These are phyloP conservation scores for Apistogramma diplotaenia DNA, from an alignment of 2,113 vertebrate genomes.

Conservation along the genomic window DNA sequence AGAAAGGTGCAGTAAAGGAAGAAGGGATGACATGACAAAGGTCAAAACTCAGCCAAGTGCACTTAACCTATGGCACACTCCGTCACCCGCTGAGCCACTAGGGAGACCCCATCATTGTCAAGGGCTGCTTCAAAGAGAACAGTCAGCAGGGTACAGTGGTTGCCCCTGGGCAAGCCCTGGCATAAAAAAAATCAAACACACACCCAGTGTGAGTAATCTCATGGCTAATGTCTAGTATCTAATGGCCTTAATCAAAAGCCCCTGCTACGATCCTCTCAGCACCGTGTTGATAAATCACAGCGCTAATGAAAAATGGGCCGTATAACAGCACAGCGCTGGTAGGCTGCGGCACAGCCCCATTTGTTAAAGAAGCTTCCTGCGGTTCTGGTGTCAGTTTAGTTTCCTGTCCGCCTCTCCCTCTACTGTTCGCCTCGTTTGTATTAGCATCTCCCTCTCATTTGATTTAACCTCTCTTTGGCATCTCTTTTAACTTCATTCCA, in stretches of 20 bases:
- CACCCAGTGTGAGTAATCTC: constrained; percentile 55
- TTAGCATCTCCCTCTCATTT: background rate
- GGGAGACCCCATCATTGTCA: constrained; percentile 22
- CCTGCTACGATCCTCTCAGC: constrained; percentile 43
- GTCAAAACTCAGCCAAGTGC: constrained; percentile 14
- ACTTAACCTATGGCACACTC: constrained; percentile 17
- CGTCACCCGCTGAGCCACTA: constrained; percentile 10
- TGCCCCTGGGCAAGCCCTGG: constrained; percentile 26
- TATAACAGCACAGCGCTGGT: constrained; percentile 39
- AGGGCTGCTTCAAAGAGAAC: constrained; percentile 20
- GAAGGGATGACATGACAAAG: background rate
- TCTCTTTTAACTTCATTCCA: background rate
- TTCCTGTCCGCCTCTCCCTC: background rate
- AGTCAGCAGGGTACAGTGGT: constrained; percentile 14
- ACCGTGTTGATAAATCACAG: constrained; percentile 58
- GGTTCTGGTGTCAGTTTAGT: constrained; percentile 21
- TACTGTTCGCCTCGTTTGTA: background rate
- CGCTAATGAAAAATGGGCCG: constrained; percentile 58
- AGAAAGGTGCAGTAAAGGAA: background rate
- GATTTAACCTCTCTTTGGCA: background rate
- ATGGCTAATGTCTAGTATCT: constrained; percentile 60
- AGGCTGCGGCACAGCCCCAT: constrained; percentile 25
- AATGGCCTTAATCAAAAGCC: constrained; percentile 65
- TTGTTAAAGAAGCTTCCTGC: constrained; percentile 49
- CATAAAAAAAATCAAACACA: constrained; percentile 30